A percentile compares a stretch with the other conserved stretches of the same genome.
Evolutionary conservation across 1,140 invertebrate species (phyloP).

Genomic region (Goniozus legneri): DNA sequence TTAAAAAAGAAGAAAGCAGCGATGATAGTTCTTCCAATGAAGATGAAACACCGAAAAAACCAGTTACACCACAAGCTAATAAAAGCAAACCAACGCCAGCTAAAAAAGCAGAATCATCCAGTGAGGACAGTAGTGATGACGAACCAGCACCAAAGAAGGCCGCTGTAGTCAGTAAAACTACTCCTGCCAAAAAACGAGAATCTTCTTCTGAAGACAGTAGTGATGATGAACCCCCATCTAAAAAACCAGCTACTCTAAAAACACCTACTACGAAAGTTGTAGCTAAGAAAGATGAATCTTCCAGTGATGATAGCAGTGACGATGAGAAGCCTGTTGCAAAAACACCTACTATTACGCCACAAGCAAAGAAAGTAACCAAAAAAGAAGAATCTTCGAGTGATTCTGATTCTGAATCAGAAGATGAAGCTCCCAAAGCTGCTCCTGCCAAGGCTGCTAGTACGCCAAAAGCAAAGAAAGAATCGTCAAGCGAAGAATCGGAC

Average conservation of each 20-base stretch:
- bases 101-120: conserved; percentile 22
- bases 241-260: conserved; percentile 14
- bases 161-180: conserved; percentile 21
- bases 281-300: background rate
- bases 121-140: conserved; percentile 20
- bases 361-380: conserved; percentile 16
- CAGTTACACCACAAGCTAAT: background rate
- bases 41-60: conserved; percentile 24
- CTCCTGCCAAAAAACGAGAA: conserved; percentile 14
- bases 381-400: conserved; percentile 35
- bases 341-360: too few relatives aligned
- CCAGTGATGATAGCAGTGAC: background rate
- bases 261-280: background rate
- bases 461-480: conserved; percentile 19
- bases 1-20: conserved; percentile 27
- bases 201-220: conserved; percentile 29
- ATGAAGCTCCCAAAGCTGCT: background rate
- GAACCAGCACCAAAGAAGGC: too few relatives aligned
- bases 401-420: conserved; percentile 33
- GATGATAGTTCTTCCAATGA: conserved; percentile 28
- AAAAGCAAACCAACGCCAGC: conserved; percentile 4
- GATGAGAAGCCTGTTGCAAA: conserved; percentile 6
- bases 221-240: conserved; percentile 27
- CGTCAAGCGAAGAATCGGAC: conserved; percentile 37
- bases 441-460: conserved; percentile 15